Conservation (phyloP, 2,113 vertebrate genomes). For the Cardinalis cardinalis region DNA sequence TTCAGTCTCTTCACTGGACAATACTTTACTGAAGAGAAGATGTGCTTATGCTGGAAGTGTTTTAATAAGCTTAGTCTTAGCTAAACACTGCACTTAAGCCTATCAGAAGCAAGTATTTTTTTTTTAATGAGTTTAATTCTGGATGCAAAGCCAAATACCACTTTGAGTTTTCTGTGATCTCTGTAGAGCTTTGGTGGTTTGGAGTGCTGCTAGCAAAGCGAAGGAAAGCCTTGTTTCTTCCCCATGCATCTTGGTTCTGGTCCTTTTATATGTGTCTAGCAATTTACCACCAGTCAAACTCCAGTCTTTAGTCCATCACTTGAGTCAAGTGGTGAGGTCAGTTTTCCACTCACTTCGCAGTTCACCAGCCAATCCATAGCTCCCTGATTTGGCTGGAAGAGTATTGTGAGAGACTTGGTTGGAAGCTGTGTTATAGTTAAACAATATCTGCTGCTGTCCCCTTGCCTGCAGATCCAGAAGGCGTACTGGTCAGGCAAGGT, state of each 20-base stretch:
- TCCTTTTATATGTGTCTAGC: not conserved
- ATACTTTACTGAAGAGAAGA: not conserved
- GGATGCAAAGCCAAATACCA: not conserved
- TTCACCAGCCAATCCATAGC: not conserved
- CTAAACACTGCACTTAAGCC: not conserved
- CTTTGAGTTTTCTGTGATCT: not conserved
- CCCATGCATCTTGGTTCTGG: not conserved
- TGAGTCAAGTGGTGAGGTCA: not conserved
- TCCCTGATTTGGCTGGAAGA: not conserved
- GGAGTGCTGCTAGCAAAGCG: not conserved
- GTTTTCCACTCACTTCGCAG: not conserved
- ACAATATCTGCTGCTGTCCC: not conserved
- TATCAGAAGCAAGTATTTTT: not conserved
- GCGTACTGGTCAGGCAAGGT: not conserved
- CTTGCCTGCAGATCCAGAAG: not conserved
- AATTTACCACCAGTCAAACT: not conserved
- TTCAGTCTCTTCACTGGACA: not conserved
- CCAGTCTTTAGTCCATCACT: not conserved
- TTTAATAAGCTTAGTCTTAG: not conserved
- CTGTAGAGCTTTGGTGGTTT: not conserved
- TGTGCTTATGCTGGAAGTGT: not conserved
- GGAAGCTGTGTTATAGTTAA: not conserved
- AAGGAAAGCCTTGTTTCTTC: not conserved
- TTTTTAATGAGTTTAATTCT: not conserved
- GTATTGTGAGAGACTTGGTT: not conserved